Percentiles rank a stretch among this genome's conserved stretches.
These are phyloP conservation scores for Aphidius gifuensis DNA, from an alignment of 1,140 invertebrate genomes.

Conservation along the genomic window DNA sequence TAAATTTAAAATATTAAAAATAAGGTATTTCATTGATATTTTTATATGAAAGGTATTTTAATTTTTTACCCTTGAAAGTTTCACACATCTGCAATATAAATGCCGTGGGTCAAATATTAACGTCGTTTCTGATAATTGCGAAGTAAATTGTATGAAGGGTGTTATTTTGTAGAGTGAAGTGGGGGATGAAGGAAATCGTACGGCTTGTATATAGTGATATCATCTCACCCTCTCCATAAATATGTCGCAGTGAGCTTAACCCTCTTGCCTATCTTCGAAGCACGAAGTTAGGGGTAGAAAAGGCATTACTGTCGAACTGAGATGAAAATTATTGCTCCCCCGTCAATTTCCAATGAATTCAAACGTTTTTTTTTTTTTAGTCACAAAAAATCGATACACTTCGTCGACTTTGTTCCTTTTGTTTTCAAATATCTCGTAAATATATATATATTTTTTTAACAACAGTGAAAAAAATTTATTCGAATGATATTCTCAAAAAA, in stretches of 20 bases:
- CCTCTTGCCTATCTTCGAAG: conserved; percentile 48
- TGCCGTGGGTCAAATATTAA: conserved; percentile 53
- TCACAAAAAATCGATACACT: conserved; percentile 50
- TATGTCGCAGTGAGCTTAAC: conserved; percentile 55
- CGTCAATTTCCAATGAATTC: conserved; percentile 58
- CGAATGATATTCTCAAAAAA: no score
- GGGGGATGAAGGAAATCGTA: conserved; percentile 32
- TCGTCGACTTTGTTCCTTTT: conserved; percentile 33
- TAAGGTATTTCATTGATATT: no score
- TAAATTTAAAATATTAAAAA: no score
- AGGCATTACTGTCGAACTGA: conserved; percentile 56
- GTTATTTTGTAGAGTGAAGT: conserved; percentile 11
- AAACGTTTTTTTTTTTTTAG: conserved; percentile 41
- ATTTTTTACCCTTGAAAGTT: no score
- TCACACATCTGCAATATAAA: conserved; percentile 10
- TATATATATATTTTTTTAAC: no score
- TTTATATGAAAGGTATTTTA: no score
- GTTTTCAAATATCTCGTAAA: conserved; percentile 14
- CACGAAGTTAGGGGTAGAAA: conserved; percentile 41
- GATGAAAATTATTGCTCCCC: conserved; percentile 56
- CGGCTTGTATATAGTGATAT: conserved; percentile 41
- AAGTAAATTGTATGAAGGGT: conserved; percentile 53
- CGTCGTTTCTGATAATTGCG: conserved; percentile 54
- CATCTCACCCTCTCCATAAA: conserved; percentile 57
- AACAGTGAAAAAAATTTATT: no score